A percentile compares a stretch with the other conserved stretches of the same genome.
phyloP scores from a whole-genome alignment of 2,113 vertebrate species.

The Labeo rohita region DNA sequence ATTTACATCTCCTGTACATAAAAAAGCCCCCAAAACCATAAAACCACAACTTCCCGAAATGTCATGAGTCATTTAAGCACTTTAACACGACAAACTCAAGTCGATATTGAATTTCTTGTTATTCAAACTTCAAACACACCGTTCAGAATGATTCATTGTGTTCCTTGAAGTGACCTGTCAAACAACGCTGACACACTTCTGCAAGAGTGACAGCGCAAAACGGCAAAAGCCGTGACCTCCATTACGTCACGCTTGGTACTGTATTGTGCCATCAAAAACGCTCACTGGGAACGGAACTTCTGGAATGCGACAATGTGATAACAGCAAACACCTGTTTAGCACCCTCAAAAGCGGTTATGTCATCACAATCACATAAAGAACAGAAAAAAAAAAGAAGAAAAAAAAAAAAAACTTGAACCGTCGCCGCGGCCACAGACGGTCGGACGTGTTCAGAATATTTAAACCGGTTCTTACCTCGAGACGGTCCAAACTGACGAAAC shows the following conservation, averaged over 20 bases:
- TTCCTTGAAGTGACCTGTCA: slow-evolving; percentile 12
- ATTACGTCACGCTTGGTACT: slow-evolving; percentile 5
- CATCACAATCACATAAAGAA: background rate
- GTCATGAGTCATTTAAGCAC: background rate
- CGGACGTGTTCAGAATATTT: slow-evolving; percentile 34
- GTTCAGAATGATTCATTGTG: background rate
- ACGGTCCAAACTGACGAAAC: slow-evolving; percentile 91
- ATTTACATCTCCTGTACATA: background rate
- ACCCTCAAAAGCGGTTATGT: background rate
- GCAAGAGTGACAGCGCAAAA: background rate
- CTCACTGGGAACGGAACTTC: background rate
- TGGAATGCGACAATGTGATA: slow-evolving; percentile 12
- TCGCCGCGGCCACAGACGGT: background rate
- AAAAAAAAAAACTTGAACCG: background rate
- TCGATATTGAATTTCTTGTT: background rate
- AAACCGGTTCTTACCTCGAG: slow-evolving; percentile 82
- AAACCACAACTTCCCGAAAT: slow-evolving; percentile 20
- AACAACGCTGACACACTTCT: slow-evolving; percentile 15
- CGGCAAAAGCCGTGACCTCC: background rate
- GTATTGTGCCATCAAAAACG: background rate
- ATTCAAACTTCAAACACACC: background rate
- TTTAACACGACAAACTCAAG: background rate
- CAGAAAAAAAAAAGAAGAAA: background rate
- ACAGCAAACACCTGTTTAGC: slow-evolving; percentile 29
- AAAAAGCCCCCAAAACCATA: background rate